These are phyloP conservation scores for Buathra laborator DNA, from an alignment of 2,888 invertebrate species.

Conservation along the genomic window DNA sequence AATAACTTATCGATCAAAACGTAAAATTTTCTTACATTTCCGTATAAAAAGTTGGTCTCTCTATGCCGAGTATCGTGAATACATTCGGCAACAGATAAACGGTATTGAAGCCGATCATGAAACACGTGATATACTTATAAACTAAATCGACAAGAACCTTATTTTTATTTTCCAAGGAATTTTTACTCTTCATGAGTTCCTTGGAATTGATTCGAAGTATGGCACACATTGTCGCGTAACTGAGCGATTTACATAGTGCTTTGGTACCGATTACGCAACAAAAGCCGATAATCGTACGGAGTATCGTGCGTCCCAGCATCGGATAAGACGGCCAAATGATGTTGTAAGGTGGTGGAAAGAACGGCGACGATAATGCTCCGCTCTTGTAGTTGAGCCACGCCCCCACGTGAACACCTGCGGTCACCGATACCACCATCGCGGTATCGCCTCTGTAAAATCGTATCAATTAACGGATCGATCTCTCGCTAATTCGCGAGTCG, in stretches of 20 bases:
- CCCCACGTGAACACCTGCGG: constrained; percentile 92
- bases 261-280: constrained; percentile 90
- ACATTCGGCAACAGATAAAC: constrained; percentile 92
- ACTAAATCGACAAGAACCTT: constrained; percentile 93
- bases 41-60: constrained; percentile 93
- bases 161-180: constrained; percentile 89
- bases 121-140: constrained; percentile 93
- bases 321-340: constrained; percentile 92
- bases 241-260: constrained; percentile 89
- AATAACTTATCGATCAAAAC: not conserved
- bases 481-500: not conserved
- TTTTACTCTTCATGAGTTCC: constrained; percentile 88
- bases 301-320: constrained; percentile 89
- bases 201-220: constrained; percentile 89
- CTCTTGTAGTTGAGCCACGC: constrained; percentile 94
- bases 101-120: constrained; percentile 92
- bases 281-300: constrained; percentile 92
- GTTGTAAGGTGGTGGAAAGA: constrained; percentile 90
- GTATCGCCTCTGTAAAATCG: constrained; percentile 92
- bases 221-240: constrained; percentile 90
- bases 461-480: not conserved
- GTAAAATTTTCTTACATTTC: constrained; percentile 88
- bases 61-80: constrained; percentile 91
- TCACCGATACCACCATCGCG: constrained; percentile 93
- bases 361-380: constrained; percentile 89